Evolutionary conservation across 2,797 vertebrate species (phyloP), one percentile per base, ranked within the genome.

Genomic region (Characodon lateralis): DNA sequence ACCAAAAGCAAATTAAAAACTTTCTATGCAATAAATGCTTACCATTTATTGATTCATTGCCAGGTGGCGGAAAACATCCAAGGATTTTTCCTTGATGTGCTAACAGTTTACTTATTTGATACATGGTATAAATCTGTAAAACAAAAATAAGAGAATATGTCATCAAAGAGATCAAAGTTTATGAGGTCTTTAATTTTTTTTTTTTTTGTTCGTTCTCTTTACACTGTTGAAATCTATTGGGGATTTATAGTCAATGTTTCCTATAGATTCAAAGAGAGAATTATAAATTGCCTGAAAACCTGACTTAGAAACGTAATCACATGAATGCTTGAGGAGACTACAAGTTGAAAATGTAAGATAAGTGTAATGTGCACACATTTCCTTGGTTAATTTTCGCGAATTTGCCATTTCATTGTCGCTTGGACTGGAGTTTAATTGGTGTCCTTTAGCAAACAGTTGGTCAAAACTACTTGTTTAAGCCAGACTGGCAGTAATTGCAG

Each of bases 381-480:
- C 22, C 63, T 66, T 41, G 35, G 9, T 22, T 41, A 41, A 10
- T 66, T 31, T 68, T 71, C 2, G 12, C 5, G 9, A 6, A 35
- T 6, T 35, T 12, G 9, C 12, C 5, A 22, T 72, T 68, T 77
- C 65, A 22, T 41, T 43, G 66, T 61, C 14, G 22, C 65, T 83
- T 82, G 26, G 50, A 41, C 26, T 79, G 63, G 20, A 43, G 88
- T 78, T 89, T 83, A 78, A 22, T 41, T 84, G 61, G 68, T 83
- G 20, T 80, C 55, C 76, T 76, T 71, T 66, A 58, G 35, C 56
- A 73, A 85, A 87, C 41, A 80, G 43, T 76, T 0, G 10, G 68
- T 80, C 56, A 0, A 73, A 61, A 82, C 56, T 82, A 63, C 71
- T 86, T 71, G 80, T 89, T 89, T 89, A 88, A 88, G 78, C 65